These are phyloP conservation scores for Wiebesia pumilae DNA, from an alignment of 1,140 invertebrate species.

Conservation along the genomic window DNA sequence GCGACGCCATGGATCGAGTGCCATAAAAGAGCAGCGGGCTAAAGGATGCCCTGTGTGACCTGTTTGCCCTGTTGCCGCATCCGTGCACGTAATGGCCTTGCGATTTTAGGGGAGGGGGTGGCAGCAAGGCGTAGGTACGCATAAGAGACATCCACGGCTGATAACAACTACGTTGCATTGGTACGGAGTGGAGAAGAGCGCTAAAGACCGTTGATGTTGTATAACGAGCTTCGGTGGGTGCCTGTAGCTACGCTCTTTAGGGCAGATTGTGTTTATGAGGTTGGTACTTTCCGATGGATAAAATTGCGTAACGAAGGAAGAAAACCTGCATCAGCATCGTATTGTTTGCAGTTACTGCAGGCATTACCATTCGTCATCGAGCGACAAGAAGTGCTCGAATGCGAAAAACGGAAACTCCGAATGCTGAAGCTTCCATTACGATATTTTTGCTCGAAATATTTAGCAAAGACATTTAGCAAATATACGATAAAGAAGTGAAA, in stretches of 20 bases:
- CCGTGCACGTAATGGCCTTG: conserved; percentile 27
- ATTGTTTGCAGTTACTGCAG: neutral
- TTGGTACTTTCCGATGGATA: neutral
- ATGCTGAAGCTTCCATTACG: too few species aligned
- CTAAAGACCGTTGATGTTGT: conserved; percentile 26
- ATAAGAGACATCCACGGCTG: neutral
- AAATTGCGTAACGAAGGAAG: neutral
- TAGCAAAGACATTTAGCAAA: too few species aligned
- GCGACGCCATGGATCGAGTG: conserved; percentile 12
- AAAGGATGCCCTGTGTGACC: neutral
- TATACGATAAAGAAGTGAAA: too few species aligned
- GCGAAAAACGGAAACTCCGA: neutral
- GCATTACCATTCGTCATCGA: neutral
- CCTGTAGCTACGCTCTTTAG: neutral
- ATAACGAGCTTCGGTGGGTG: conserved; percentile 11
- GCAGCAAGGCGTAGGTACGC: neutral
- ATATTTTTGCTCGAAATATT: too few species aligned
- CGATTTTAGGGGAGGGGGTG: conserved; percentile 2
- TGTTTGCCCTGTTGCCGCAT: neutral
- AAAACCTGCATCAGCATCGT: neutral
- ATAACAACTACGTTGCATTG: conserved; percentile 22
- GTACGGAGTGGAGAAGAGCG: conserved; percentile 14
- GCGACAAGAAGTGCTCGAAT: neutral
- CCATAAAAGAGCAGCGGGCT: conserved; percentile 20
- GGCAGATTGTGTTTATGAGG: conserved; percentile 32